Evolutionary conservation across 2,113 vertebrate species (phyloP), one percentile per base, ranked within the genome.

Genomic region (Hassar affinis): DNA sequence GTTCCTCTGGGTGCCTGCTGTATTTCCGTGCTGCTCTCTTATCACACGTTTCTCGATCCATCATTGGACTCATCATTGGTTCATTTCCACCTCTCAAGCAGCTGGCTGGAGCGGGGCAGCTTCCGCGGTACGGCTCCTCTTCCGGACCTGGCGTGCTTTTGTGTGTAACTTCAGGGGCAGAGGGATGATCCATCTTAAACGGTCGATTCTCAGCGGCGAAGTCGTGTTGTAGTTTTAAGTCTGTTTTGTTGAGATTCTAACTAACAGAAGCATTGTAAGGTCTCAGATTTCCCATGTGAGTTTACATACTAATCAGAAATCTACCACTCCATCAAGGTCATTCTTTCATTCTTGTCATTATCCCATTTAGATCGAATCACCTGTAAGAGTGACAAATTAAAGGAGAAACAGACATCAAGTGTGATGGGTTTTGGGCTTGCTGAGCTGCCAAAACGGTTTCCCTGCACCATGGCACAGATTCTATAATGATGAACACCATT

Each of bases 1-100:
- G 25, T 71, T n/a, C 78, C 79, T 61, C 30, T 51, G 61, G 66
- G 69, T 59, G 54, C 78, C 78, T 83, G 66, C 84, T 79, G 38
- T 61, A 69, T 78, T 38, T 76, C 27, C 52, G 4, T 49, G 38
- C 52, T 61, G 78, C 68, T 33, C 42, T 62, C 77, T 17, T n/a
- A n/a, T 75, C n/a, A 52, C 72, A 52, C 15, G 2, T 75, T 52
- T 72, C 17, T 33, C 30, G 69, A 49, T 49, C 38, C 80, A 25
- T 74, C 68, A 47, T 22, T n/a, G 54, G n/a, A 49, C 56, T 61
- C 80, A n/a, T n/a, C n/a, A n/a, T 57, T 17, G 35, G 17, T 51
- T 35, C 57, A 75, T 51, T 79, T 64, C 56, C 78, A 42, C n/a
- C 71, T 76, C 47, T 81, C 27, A 52, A 14, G 47, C 49, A 33